These are phyloP conservation scores for Hydrotaea cyrtoneurina DNA, from an alignment of 2,888 invertebrate genomes.

Conservation along the genomic window DNA sequence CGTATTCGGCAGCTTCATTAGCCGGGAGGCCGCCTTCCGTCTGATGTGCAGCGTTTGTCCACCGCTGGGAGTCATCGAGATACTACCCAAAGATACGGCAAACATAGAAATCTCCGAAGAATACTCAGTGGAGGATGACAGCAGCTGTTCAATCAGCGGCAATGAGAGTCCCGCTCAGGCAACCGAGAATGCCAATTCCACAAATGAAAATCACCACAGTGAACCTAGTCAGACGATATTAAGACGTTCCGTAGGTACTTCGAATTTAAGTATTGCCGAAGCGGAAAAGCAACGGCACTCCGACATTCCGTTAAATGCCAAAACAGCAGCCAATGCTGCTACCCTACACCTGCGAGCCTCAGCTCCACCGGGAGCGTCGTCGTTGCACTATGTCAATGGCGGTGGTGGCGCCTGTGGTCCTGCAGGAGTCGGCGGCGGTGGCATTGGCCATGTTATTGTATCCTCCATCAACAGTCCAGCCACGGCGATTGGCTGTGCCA, in stretches of 20 bases:
- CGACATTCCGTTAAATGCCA: conserved; percentile 73
- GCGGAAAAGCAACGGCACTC: conserved; percentile 70
- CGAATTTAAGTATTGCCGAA: conserved; percentile 65
- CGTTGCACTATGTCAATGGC: conserved; percentile 23
- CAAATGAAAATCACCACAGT: conserved; percentile 63
- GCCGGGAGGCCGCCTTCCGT: conserved; percentile 92
- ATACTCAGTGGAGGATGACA: conserved; percentile 82
- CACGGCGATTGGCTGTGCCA: conserved; percentile 34
- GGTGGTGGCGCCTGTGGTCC: conserved; percentile 29
- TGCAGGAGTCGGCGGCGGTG: conserved; percentile 5
- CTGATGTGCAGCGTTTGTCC: conserved; percentile 94
- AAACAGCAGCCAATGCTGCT: conserved; percentile 61
- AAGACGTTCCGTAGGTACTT: conserved; percentile 69
- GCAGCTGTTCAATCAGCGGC: conserved; percentile 82
- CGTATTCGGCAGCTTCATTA: conserved; percentile 94
- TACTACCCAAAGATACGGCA: conserved; percentile 75
- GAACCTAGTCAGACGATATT: conserved; percentile 72
- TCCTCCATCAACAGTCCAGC: conserved; percentile 14
- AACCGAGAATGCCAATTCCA: conserved; percentile 49
- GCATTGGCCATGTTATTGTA: conserved; percentile 32
- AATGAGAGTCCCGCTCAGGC: conserved; percentile 80
- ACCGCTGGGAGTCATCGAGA: conserved; percentile 80
- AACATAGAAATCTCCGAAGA: conserved; percentile 79
- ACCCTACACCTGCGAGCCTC: conserved; percentile 68
- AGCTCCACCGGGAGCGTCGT: conserved; percentile 70